Evolutionary conservation across 2,113 vertebrate species (phyloP).

Genomic region (Sardina pilchardus): DNA sequence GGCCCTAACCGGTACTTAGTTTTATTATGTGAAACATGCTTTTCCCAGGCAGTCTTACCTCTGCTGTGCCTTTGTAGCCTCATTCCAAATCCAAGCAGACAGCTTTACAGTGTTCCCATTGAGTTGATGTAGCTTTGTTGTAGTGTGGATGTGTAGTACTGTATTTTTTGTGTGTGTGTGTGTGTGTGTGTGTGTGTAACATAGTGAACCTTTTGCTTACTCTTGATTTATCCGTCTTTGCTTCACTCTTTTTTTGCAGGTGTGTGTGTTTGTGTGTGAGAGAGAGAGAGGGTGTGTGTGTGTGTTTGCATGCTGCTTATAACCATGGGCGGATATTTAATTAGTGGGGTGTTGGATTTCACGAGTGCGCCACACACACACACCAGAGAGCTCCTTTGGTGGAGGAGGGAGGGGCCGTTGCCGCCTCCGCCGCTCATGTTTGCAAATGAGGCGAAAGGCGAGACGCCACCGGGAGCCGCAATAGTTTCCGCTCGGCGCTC

Average conservation of each 20-base stretch:
- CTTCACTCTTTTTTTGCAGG: not conserved
- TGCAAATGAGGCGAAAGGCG: constrained; percentile 44
- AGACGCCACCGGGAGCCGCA: constrained; percentile 36
- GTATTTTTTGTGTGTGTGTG: not conserved
- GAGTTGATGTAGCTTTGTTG: not conserved
- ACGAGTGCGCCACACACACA: constrained; percentile 17
- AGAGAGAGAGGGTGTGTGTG: too few species aligned
- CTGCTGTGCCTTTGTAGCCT: not conserved
- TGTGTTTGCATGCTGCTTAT: not conserved
- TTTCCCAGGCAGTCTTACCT: not conserved
- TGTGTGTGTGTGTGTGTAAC: not conserved
- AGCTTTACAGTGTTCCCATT: constrained; percentile 22
- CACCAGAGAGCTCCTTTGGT: not conserved
- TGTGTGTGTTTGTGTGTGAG: not conserved
- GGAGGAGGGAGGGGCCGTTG: not conserved
- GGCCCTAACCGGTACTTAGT: not conserved
- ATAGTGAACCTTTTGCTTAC: too few species aligned
- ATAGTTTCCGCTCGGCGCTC: constrained; percentile 39
- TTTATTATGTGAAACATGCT: constrained; percentile 26
- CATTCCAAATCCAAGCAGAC: not conserved
- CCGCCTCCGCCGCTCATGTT: constrained; percentile 44
- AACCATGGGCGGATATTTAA: constrained; percentile 22
- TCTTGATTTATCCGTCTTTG: too few species aligned
- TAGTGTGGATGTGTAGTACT: constrained; percentile 14
- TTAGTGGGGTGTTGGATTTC: constrained; percentile 45